These are phyloP conservation scores for Macroramphosus scolopax DNA, from an alignment of 2,797 vertebrate species.

Conservation along the genomic window DNA sequence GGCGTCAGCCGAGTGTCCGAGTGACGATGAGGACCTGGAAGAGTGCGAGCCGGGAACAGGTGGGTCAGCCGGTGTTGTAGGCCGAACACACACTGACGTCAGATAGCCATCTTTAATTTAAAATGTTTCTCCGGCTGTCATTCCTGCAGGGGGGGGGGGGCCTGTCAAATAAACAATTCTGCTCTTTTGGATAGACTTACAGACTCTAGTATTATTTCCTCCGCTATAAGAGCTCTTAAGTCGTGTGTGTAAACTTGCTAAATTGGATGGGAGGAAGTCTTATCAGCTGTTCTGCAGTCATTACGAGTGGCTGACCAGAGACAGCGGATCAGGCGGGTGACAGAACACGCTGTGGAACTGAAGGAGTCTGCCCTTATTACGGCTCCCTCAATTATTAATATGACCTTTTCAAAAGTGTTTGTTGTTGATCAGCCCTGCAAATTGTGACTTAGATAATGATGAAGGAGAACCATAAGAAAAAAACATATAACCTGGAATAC, in stretches of 20 bases:
- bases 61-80: conserved; percentile 73
- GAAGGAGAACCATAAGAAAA: conserved; percentile 39
- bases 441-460: conserved; percentile 59
- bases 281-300: conserved; percentile 25
- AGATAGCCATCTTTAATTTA: conserved; percentile 15
- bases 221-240: conserved; percentile 14
- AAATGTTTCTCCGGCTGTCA: conserved; percentile 9
- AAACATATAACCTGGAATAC: conserved; percentile 20
- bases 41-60: conserved; percentile 96
- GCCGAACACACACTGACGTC: conserved; percentile 1
- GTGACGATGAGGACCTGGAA: conserved; percentile 93
- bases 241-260: conserved; percentile 23
- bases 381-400: conserved; percentile 57
- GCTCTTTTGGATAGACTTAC: conserved; percentile 30
- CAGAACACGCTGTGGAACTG: conserved; percentile 47
- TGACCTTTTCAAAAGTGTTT: conserved; percentile 67
- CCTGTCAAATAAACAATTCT: conserved; percentile 21
- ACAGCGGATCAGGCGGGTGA: conserved; percentile 32
- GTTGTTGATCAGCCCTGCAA: conserved; percentile 46
- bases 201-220: conserved; percentile 11
- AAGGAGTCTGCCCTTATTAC: conserved; percentile 57
- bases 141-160: conserved; percentile 2
- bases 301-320: conserved; percentile 37
- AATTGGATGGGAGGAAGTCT: conserved; percentile 24
- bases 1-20: conserved; percentile 93